Conservation (phyloP, 2,797 vertebrate species). For the Salmo trutta region DNA sequence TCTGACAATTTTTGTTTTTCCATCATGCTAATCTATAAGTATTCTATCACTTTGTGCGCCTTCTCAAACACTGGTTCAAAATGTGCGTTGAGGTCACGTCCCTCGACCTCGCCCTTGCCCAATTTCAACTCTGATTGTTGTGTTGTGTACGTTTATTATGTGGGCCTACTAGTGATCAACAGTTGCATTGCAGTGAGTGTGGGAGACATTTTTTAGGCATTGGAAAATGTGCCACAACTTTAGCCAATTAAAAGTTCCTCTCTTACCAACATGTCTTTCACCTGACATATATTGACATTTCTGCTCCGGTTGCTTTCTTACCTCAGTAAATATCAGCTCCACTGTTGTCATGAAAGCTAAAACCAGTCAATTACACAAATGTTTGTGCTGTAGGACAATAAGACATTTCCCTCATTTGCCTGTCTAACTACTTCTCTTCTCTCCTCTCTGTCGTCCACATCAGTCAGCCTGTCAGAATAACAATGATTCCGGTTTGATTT, state of each 20-base stretch:
- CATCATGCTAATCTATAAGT: neutral
- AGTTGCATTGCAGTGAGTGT: neutral
- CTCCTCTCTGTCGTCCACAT: neutral
- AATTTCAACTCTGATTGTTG: neutral
- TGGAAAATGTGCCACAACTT: neutral
- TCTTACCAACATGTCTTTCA: slow-evolving; percentile 1
- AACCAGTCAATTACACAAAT: slow-evolving; percentile 47
- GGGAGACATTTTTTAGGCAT: neutral
- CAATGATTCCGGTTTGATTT: slow-evolving; percentile 22
- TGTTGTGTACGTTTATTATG: neutral
- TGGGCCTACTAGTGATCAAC: neutral
- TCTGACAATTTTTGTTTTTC: neutral
- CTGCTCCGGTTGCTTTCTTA: slow-evolving; percentile 41
- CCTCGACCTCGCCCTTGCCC: neutral
- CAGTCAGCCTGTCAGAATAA: slow-evolving; percentile 16
- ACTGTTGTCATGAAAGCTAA: slow-evolving; percentile 38
- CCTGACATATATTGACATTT: slow-evolving; percentile 50
- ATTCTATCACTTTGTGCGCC: neutral
- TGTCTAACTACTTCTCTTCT: no score
- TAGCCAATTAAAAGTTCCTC: slow-evolving; percentile 29
- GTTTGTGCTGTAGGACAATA: slow-evolving; percentile 6
- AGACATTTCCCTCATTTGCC: neutral
- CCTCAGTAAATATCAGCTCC: slow-evolving; percentile 42
- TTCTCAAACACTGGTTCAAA: neutral
- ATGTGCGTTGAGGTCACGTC: neutral